Conservation (phyloP, 2,113 vertebrate genomes). For the Numida meleagris region DNA sequence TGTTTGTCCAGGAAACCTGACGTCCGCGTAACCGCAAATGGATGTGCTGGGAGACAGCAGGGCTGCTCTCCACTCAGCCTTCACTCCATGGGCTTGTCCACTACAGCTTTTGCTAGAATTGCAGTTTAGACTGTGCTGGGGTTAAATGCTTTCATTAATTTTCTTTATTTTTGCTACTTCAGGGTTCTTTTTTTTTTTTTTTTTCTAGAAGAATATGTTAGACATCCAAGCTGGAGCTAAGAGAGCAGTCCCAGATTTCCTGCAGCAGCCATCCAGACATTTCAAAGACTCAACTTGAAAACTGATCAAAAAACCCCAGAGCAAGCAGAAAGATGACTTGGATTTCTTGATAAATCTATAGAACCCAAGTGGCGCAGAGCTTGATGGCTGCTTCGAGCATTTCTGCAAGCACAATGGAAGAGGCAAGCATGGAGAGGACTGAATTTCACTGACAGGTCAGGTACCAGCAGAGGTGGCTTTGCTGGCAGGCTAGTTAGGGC, state of each 20-base stretch:
- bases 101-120: not conserved
- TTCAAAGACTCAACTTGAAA: not conserved
- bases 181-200: no score
- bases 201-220: not conserved
- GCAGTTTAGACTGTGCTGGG: not conserved
- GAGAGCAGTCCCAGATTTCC: not conserved
- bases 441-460: not conserved
- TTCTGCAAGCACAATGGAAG: not conserved
- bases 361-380: not conserved
- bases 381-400: not conserved
- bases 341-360: not conserved
- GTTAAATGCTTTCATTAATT: not conserved
- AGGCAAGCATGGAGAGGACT: not conserved
- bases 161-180: not conserved
- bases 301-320: not conserved
- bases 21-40: not conserved
- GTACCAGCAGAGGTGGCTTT: not conserved
- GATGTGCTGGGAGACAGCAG: not conserved
- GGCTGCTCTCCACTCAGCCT: not conserved
- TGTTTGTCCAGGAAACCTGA: not conserved
- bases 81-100: not conserved
- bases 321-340: not conserved
- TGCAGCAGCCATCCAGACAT: not conserved
- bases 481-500: not conserved
- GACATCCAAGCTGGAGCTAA: not conserved